A percentile compares a stretch with the other conserved stretches of the same genome.
Evolutionary conservation across 1,140 invertebrate species (phyloP).

Genomic region (Archegozetes longisetosus): DNA sequence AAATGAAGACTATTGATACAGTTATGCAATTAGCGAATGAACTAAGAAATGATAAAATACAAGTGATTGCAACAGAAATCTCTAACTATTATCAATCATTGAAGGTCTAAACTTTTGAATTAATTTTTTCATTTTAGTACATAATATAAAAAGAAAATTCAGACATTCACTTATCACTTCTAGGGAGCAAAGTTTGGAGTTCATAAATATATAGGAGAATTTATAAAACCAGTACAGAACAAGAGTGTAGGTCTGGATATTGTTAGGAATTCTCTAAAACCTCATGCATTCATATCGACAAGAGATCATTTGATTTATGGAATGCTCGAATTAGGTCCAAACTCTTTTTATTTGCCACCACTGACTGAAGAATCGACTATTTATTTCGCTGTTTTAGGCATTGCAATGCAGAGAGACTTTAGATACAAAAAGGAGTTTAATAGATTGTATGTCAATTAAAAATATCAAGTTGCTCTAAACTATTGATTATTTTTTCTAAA

Average conservation of each 20-base stretch:
- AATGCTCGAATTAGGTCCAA: not conserved
- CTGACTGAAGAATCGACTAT: not conserved
- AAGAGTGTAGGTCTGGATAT: not conserved
- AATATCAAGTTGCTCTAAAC: no score
- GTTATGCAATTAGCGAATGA: not conserved
- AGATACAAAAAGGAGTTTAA: not conserved
- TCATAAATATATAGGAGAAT: not conserved
- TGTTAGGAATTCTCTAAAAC: not conserved
- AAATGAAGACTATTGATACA: slow-evolving; percentile 12
- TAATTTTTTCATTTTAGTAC: not conserved
- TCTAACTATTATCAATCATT: slow-evolving; percentile 5
- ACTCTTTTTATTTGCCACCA: slow-evolving; percentile 1
- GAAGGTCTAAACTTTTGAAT: not conserved
- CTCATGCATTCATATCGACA: not conserved
- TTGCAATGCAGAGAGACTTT: not conserved
- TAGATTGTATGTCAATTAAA: no score
- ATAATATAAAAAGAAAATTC: not conserved
- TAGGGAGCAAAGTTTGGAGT: not conserved
- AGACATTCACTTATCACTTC: no score
- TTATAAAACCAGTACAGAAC: not conserved
- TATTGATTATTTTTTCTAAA: no score
- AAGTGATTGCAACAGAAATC: not conserved
- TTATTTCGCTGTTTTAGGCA: not conserved
- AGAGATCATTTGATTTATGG: slow-evolving; percentile 2
- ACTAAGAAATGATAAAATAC: not conserved